A percentile compares a stretch with the other conserved stretches of the same genome.
phyloP scores from a whole-genome alignment of 2,888 invertebrate species.

The Brachypalpus laphriformis region DNA sequence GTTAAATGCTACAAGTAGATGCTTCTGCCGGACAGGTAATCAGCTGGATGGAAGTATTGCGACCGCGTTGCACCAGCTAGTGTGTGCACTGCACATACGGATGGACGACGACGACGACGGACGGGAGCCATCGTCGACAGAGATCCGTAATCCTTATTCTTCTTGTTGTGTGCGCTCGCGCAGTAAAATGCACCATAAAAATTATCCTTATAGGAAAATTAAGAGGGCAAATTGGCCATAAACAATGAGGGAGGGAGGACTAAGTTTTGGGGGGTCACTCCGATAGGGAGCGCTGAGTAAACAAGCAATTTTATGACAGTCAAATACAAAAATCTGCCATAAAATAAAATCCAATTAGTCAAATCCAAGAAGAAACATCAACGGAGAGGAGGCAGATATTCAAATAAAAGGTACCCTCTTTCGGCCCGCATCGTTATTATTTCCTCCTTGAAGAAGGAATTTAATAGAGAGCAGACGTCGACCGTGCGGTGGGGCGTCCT shows the following conservation, averaged over 20 bases:
- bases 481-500: slow-evolving; percentile 23
- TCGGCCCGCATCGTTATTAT: background rate
- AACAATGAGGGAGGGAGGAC: slow-evolving; percentile 29
- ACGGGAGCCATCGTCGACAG: slow-evolving; percentile 44
- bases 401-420: slow-evolving; percentile 35
- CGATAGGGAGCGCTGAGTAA: slow-evolving; percentile 36
- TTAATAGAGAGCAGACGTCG: slow-evolving; percentile 35
- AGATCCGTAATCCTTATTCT: slow-evolving; percentile 41
- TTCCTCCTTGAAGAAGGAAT: slow-evolving; percentile 9
- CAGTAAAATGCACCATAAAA: slow-evolving; percentile 69
- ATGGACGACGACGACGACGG: background rate
- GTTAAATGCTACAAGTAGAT: slow-evolving; percentile 47
- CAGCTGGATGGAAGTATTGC: slow-evolving; percentile 47
- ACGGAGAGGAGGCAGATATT: slow-evolving; percentile 36
- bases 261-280: slow-evolving; percentile 49
- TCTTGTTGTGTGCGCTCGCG: slow-evolving; percentile 66
- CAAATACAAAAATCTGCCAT: slow-evolving; percentile 73
- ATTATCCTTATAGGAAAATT: slow-evolving; percentile 72
- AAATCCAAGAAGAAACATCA: slow-evolving; percentile 71
- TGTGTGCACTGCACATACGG: background rate
- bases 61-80: slow-evolving; percentile 18
- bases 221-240: slow-evolving; percentile 70
- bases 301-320: slow-evolving; percentile 71
- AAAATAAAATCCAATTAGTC: slow-evolving; percentile 77
- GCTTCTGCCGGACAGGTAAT: slow-evolving; percentile 57